A percentile compares a stretch with the other conserved stretches of the same genome.
Conservation (phyloP, 1,140 invertebrate genomes). For the Ceratosolen fusciceps region DNA sequence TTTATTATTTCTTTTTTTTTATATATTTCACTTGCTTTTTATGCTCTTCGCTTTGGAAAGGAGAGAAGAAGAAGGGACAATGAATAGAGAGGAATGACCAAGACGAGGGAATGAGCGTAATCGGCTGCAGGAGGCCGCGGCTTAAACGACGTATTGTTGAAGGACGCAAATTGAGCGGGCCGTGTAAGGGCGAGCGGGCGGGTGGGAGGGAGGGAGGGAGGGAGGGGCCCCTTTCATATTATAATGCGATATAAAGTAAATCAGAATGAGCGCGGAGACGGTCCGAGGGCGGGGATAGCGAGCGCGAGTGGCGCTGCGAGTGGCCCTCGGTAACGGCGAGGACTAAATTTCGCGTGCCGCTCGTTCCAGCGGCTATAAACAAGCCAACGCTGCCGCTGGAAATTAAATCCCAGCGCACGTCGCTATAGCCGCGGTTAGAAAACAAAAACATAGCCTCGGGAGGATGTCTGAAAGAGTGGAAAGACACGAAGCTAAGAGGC, state of each 20-base stretch:
- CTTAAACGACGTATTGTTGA: too few relatives aligned
- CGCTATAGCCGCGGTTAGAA: neutral
- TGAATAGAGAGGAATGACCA: too few relatives aligned
- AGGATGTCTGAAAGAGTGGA: neutral
- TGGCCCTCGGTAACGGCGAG: neutral
- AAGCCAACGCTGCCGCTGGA: neutral
- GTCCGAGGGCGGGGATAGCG: neutral
- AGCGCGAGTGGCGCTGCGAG: neutral
- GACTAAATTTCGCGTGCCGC: slow-evolving; percentile 20
- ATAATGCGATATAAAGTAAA: slow-evolving; percentile 11
- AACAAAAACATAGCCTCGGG: neutral
- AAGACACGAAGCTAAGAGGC: neutral
- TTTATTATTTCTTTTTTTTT: too few relatives aligned
- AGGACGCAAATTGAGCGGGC: too few relatives aligned
- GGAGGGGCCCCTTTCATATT: neutral
- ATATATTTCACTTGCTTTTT: too few relatives aligned
- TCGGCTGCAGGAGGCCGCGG: too few relatives aligned
- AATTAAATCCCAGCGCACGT: slow-evolving; percentile 44
- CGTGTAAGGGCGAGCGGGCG: too few relatives aligned
- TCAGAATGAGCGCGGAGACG: neutral
- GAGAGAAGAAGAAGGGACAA: too few relatives aligned
- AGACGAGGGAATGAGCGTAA: too few relatives aligned
- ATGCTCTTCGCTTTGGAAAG: too few relatives aligned
- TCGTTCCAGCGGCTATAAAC: slow-evolving; percentile 33
- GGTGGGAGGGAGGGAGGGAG: too few relatives aligned